Conservation (phyloP, 2,888 invertebrate species). For the Colletes collaris region DNA sequence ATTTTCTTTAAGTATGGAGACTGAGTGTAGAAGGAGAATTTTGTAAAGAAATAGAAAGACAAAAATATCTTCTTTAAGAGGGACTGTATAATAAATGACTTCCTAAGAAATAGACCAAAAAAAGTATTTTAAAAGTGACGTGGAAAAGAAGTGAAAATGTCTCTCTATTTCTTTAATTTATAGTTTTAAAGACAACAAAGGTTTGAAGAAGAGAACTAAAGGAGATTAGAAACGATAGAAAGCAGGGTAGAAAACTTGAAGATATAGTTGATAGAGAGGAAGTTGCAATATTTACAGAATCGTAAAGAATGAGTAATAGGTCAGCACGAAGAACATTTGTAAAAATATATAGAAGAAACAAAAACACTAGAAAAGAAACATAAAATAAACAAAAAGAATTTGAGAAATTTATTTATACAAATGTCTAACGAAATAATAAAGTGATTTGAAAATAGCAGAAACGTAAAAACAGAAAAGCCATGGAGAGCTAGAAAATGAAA, state of each 20-base stretch:
- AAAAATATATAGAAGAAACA: constrained; percentile 31
- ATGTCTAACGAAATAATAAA: not conserved
- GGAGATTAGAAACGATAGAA: not conserved
- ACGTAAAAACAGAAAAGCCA: not conserved
- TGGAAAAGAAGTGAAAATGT: too few relatives aligned
- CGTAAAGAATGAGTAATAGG: constrained; percentile 40
- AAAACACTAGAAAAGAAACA: not conserved
- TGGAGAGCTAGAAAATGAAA: not conserved
- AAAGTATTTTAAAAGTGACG: too few relatives aligned
- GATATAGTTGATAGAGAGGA: constrained; percentile 8
- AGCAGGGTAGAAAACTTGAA: constrained; percentile 21
- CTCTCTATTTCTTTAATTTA: not conserved
- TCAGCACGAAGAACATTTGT: constrained; percentile 12
- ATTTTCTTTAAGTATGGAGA: too few relatives aligned
- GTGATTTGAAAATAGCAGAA: not conserved
- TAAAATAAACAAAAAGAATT: not conserved
- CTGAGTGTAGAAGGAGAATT: not conserved
- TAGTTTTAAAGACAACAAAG: not conserved
- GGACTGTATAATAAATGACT: too few relatives aligned
- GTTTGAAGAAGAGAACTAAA: not conserved
- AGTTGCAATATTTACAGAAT: constrained; percentile 33
- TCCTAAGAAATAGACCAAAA: too few relatives aligned
- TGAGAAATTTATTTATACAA: not conserved
- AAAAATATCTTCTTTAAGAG: too few relatives aligned
- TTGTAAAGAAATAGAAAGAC: too few relatives aligned